These are phyloP conservation scores for Tragelaphus buxtoni DNA, from an alignment of 2,113 vertebrate species.

Conservation along the genomic window DNA sequence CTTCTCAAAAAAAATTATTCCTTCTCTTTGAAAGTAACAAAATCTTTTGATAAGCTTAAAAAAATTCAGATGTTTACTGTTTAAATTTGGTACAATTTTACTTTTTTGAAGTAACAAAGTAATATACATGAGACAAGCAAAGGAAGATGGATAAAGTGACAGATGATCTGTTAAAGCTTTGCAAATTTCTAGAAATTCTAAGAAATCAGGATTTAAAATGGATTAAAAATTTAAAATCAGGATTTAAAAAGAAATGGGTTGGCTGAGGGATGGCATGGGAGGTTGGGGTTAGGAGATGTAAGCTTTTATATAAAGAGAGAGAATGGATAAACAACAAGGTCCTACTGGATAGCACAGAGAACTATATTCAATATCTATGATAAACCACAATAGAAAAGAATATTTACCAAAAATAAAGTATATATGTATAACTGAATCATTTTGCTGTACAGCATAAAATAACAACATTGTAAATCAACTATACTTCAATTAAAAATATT, in stretches of 20 bases:
- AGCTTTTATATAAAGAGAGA: not conserved
- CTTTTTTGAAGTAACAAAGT: not conserved
- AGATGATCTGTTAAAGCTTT: not conserved
- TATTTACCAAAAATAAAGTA: not conserved
- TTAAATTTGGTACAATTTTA: not conserved
- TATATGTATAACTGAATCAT: not conserved
- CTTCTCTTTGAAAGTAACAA: constrained; percentile 5
- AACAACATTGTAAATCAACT: not conserved
- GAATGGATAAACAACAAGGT: not conserved
- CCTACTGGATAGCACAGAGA: not conserved
- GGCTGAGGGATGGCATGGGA: not conserved
- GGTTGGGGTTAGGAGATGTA: not conserved
- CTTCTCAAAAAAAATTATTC: not conserved
- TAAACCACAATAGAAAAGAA: not conserved
- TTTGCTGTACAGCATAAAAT: not conserved
- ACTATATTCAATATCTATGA: not conserved
- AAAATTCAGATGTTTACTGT: not conserved
- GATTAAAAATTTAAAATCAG: not conserved
- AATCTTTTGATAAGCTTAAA: not conserved
- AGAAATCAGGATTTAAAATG: not conserved
- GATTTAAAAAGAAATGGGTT: not conserved
- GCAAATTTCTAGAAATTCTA: not conserved
- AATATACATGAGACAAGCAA: not conserved
- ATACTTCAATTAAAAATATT: not conserved
- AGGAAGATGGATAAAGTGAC: not conserved